A percentile compares a stretch with the other conserved stretches of the same genome.
Evolutionary conservation across 2,113 vertebrate genomes (phyloP).

Genomic region (Periophthalmodon schlosseri): DNA sequence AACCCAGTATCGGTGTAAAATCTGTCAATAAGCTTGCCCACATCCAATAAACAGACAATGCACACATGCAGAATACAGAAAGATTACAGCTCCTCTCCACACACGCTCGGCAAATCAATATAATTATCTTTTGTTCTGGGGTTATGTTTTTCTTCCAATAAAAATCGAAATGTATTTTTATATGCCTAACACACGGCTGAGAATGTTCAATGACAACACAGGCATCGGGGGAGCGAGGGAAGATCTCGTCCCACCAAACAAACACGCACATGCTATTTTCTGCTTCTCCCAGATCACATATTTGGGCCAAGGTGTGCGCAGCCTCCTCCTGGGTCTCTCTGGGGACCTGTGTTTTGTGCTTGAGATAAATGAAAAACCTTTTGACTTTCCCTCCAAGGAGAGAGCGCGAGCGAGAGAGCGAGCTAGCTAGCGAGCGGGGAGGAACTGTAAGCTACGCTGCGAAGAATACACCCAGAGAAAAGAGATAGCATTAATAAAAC

Average conservation of each 20-base stretch:
- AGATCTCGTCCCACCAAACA: conserved; percentile 71
- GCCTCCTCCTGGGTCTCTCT: conserved; percentile 70
- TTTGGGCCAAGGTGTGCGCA: conserved; percentile 78
- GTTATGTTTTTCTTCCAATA: conserved; percentile 56
- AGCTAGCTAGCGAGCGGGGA: conserved; percentile 5
- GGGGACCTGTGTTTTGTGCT: conserved; percentile 69
- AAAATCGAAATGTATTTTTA: conserved; percentile 72
- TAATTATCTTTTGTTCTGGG: conserved; percentile 72
- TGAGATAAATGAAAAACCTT: conserved; percentile 78
- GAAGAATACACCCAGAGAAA: conserved; percentile 48
- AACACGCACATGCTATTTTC: conserved; percentile 73
- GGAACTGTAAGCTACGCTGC: conserved; percentile 68
- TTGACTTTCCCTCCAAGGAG: conserved; percentile 77
- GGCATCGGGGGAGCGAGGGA: conserved; percentile 64
- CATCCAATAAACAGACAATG: conserved; percentile 23
- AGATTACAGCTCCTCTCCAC: conserved; percentile 50
- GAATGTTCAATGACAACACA: conserved; percentile 74
- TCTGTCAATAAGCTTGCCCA: conserved; percentile 26
- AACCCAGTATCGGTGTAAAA: conserved; percentile 14
- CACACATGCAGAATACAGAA: conserved; percentile 30
- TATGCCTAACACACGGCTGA: conserved; percentile 50
- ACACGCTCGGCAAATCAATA: conserved; percentile 67
- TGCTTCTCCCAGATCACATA: conserved; percentile 76
- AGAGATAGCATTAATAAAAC: conserved; percentile 67
- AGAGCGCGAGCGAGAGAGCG: conserved; percentile 34